Evolutionary conservation across 2,113 vertebrate species (phyloP).

Genomic region (Romanogobio albipinnatus): DNA sequence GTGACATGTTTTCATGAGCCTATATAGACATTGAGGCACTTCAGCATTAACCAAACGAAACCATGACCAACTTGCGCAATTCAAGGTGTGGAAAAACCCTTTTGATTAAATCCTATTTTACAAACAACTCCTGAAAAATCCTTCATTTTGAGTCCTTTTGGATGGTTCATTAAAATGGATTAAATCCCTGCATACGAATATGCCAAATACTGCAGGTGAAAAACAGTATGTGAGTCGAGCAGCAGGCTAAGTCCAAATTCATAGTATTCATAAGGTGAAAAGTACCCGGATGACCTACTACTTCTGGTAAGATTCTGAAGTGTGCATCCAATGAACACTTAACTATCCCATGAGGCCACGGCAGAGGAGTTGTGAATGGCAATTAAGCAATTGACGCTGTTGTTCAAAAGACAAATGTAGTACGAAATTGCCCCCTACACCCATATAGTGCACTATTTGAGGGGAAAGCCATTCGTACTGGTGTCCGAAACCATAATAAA

Average conservation of each 20-base stretch:
- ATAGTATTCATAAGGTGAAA: too few species aligned
- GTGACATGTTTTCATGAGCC: conserved; percentile 17
- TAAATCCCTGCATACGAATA: too few species aligned
- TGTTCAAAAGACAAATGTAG: too few species aligned
- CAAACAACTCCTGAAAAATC: not conserved
- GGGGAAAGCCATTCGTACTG: not conserved
- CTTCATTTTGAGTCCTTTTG: not conserved
- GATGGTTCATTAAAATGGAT: not conserved
- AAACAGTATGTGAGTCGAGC: too few species aligned
- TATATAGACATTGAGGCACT: not conserved
- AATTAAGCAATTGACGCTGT: too few species aligned
- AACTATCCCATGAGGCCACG: too few species aligned
- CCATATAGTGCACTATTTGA: not conserved
- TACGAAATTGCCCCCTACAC: not conserved
- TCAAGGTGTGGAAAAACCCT: not conserved
- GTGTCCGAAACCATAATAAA: not conserved
- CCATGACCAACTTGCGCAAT: not conserved
- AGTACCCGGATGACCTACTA: too few species aligned
- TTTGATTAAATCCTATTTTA: not conserved
- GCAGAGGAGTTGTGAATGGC: too few species aligned
- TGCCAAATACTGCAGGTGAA: too few species aligned
- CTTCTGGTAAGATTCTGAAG: too few species aligned
- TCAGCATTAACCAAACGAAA: not conserved
- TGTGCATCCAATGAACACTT: too few species aligned
- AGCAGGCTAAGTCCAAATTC: too few species aligned